These are phyloP conservation scores for Cheumatopsyche charites DNA, from an alignment of 1,140 invertebrate species.

Conservation along the genomic window DNA sequence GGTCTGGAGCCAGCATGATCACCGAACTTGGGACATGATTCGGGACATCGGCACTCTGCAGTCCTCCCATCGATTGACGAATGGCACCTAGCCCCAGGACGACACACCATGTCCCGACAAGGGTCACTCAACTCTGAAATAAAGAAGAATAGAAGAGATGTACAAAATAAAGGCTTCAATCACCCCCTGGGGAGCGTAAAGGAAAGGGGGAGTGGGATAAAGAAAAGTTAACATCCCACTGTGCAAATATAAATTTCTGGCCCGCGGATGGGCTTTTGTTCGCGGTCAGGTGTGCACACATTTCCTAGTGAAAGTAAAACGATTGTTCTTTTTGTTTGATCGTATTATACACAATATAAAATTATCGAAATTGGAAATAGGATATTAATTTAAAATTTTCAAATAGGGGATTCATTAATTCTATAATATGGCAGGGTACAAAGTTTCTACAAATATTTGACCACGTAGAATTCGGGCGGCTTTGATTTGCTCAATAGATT, in stretches of 20 bases:
- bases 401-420: too few species aligned
- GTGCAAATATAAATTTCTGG: slow-evolving; percentile 15
- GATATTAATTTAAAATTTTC: too few species aligned
- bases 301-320: too few species aligned
- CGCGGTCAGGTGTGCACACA: too few species aligned
- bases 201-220: background rate
- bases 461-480: too few species aligned
- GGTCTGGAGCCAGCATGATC: slow-evolving; percentile 77
- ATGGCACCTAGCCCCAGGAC: slow-evolving; percentile 76
- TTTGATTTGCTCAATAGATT: too few species aligned
- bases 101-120: slow-evolving; percentile 75
- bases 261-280: too few species aligned
- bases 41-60: slow-evolving; percentile 76
- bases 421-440: too few species aligned
- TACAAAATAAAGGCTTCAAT: slow-evolving; percentile 2
- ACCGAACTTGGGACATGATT: slow-evolving; percentile 78
- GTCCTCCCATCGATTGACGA: slow-evolving; percentile 75
- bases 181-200: background rate
- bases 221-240: slow-evolving; percentile 4
- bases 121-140: slow-evolving; percentile 78
- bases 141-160: slow-evolving; percentile 9
- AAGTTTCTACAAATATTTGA: too few species aligned
- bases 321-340: too few species aligned
- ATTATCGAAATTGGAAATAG: too few species aligned
- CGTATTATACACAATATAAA: too few species aligned